A percentile compares a stretch with the other conserved stretches of the same genome.
Conservation (phyloP, 2,113 vertebrate genomes). For the Cynoglossus semilaevis region DNA sequence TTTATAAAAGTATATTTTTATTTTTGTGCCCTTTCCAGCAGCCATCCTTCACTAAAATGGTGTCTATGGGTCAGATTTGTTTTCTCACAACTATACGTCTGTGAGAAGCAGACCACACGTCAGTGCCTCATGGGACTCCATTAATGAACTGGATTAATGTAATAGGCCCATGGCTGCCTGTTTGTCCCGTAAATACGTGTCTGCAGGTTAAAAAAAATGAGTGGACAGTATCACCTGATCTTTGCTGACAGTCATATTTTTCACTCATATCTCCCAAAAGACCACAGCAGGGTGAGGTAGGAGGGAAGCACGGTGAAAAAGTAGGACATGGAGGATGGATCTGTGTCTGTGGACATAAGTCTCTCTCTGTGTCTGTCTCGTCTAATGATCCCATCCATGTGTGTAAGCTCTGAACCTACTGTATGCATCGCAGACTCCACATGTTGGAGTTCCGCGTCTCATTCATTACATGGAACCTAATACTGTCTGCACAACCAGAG, state of each 20-base stretch:
- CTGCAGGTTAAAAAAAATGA: neutral
- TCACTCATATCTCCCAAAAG: constrained; percentile 50
- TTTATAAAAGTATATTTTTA: too few species aligned
- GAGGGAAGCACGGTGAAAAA: constrained; percentile 30
- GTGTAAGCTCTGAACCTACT: neutral
- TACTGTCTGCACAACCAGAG: neutral
- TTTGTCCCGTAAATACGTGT: too few species aligned
- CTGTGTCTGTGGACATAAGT: constrained; percentile 17
- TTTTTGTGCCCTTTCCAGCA: too few species aligned
- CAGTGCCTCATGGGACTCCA: too few species aligned
- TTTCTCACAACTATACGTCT: too few species aligned
- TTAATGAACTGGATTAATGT: too few species aligned
- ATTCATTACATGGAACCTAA: neutral
- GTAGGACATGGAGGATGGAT: constrained; percentile 43
- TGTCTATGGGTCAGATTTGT: too few species aligned
- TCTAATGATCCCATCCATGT: neutral
- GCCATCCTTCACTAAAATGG: too few species aligned
- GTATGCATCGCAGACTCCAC: neutral
- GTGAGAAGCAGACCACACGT: too few species aligned
- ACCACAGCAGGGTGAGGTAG: constrained; percentile 29
- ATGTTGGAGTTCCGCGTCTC: too few species aligned
- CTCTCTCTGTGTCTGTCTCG: constrained; percentile 6
- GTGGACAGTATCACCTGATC: constrained; percentile 34
- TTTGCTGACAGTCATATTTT: constrained; percentile 47
- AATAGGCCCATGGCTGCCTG: too few species aligned